A percentile compares a stretch with the other conserved stretches of the same genome.
Conservation (phyloP, 2,113 vertebrate species). For the Eidolon helvum region DNA sequence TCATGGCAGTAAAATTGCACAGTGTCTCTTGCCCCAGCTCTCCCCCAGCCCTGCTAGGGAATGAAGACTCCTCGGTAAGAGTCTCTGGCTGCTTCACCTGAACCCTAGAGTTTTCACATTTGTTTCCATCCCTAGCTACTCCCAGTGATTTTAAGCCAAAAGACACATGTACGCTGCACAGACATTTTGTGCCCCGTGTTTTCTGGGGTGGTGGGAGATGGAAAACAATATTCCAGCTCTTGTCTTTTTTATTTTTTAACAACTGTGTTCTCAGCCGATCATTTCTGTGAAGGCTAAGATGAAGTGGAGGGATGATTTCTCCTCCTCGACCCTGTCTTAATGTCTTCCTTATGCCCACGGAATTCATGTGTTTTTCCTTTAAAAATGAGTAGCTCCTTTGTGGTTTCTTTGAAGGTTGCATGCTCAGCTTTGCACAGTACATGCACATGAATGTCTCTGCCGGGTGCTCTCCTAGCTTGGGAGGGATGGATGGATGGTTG, state of each 20-base stretch:
- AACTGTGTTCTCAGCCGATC: neutral
- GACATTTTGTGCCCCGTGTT: neutral
- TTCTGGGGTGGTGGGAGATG: slow-evolving; percentile 29
- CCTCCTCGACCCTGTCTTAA: slow-evolving; percentile 21
- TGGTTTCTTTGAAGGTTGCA: slow-evolving; percentile 58
- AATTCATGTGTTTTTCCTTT: slow-evolving; percentile 11
- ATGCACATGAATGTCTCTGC: neutral
- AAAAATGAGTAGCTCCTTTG: slow-evolving; percentile 47
- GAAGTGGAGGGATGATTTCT: neutral
- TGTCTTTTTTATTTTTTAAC: neutral
- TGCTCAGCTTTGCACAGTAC: neutral
- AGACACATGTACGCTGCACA: slow-evolving; percentile 23
- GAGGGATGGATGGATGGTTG: neutral
- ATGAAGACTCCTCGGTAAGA: neutral
- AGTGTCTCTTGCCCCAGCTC: neutral
- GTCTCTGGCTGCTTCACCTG: neutral
- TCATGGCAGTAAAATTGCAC: slow-evolving; percentile 16
- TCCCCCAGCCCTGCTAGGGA: neutral
- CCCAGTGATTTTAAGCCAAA: slow-evolving; percentile 50
- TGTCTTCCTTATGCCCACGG: slow-evolving; percentile 46
- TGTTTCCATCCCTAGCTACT: neutral
- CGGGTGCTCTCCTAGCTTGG: rapidly evolving
- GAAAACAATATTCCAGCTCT: neutral
- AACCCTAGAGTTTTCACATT: neutral
- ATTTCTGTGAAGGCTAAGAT: neutral